Conservation (phyloP, 1,140 invertebrate genomes). For the Batillaria attramentaria region DNA sequence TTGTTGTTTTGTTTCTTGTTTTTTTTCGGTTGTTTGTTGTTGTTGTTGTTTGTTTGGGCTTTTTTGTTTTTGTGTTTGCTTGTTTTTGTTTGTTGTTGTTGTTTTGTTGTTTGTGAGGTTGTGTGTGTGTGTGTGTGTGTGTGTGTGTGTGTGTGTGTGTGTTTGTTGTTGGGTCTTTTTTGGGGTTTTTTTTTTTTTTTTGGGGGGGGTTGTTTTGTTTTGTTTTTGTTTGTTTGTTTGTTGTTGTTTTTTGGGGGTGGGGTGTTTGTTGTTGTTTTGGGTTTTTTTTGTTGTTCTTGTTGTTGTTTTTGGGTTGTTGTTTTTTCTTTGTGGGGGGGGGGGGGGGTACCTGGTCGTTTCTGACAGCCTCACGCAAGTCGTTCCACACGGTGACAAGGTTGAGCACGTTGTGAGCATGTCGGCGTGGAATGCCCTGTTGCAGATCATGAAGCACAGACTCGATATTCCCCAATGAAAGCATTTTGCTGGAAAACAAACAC, state of each 20-base stretch:
- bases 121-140: too few relatives aligned
- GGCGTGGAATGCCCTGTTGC: too few relatives aligned
- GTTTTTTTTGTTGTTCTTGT: background rate
- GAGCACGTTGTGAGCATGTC: too few relatives aligned
- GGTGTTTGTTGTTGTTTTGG: background rate
- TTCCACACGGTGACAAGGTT: too few relatives aligned
- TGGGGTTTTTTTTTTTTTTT: conserved; percentile 7
- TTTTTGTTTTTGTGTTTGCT: background rate
- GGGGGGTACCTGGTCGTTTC: background rate
- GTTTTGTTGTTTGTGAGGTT: background rate
- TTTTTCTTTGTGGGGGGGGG: background rate
- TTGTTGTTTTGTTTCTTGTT: background rate
- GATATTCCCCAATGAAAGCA: too few relatives aligned
- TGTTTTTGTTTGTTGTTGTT: background rate
- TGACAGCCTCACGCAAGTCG: background rate
- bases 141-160: background rate
- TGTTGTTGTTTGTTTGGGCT: conserved; percentile 4
- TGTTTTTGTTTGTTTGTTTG: background rate
- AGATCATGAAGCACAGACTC: too few relatives aligned
- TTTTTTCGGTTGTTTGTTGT: conserved; percentile 1
- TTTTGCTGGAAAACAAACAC: too few relatives aligned
- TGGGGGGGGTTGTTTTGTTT: background rate
- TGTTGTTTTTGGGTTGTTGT: background rate
- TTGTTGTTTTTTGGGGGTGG: background rate
- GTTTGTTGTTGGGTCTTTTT: background rate